These are phyloP conservation scores for Colletes gigas DNA, from an alignment of 1,140 invertebrate species.

Conservation along the genomic window DNA sequence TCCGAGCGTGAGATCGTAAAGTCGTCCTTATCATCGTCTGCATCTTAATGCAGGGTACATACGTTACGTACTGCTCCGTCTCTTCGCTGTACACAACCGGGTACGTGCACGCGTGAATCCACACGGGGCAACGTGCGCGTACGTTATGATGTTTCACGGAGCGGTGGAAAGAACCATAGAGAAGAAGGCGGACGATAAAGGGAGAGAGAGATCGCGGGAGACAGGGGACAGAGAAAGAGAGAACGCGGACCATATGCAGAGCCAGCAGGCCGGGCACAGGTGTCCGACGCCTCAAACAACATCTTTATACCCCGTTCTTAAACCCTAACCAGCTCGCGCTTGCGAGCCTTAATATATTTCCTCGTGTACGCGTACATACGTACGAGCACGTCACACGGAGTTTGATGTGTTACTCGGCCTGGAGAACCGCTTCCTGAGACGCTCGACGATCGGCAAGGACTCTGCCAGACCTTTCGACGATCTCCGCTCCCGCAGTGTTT, in stretches of 20 bases:
- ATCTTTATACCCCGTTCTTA: slow-evolving; percentile 71
- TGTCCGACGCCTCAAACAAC: slow-evolving; percentile 74
- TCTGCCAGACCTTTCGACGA: background rate
- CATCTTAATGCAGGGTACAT: slow-evolving; percentile 79
- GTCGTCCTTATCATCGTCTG: slow-evolving; percentile 78
- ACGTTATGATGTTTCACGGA: slow-evolving; percentile 51
- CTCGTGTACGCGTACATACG: slow-evolving; percentile 49
- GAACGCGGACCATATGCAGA: slow-evolving; percentile 64
- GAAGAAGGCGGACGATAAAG: slow-evolving; percentile 5
- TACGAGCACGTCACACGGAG: background rate
- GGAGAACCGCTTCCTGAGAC: slow-evolving; percentile 11
- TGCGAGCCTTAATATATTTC: slow-evolving; percentile 69
- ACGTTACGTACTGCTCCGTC: slow-evolving; percentile 69
- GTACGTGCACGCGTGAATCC: slow-evolving; percentile 27
- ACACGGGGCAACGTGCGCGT: slow-evolving; percentile 21
- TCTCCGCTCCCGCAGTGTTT: no score
- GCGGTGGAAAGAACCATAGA: slow-evolving; percentile 20
- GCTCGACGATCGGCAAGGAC: background rate
- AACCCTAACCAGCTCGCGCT: slow-evolving; percentile 58
- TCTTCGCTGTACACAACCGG: slow-evolving; percentile 54
- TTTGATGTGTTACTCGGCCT: slow-evolving; percentile 48
- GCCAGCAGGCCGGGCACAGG: slow-evolving; percentile 65
- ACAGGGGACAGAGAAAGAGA: background rate
- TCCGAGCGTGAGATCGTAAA: slow-evolving; percentile 81
- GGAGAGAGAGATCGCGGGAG: background rate